Base-by-base conservation (phyloP, 2,113 vertebrate species). In the Mola mola region DNA sequence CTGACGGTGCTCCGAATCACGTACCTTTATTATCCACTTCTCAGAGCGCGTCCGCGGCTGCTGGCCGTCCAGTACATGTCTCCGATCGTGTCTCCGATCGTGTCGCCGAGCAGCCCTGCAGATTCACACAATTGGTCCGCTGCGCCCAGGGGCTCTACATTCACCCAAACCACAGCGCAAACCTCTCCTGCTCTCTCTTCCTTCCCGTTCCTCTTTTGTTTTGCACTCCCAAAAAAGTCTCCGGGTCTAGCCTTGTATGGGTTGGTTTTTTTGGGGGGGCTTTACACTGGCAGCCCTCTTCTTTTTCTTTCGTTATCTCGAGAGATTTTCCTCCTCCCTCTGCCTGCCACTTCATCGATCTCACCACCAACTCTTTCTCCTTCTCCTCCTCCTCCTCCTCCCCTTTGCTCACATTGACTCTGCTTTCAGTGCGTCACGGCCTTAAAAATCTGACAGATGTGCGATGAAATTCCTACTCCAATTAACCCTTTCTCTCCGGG, bases 371-470 rank as follows among this genome's bases (percentile, higher is more conserved):
- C 89, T 90, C 90, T 89, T 86, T 89, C 87, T 84, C 88, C 88
- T 79, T 53, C 70, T 78, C 75, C 82, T 71, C 82, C 79, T 59
- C 64, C 72, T 64, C 75, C 71, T 67, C 78, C 72, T 28, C 72
- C 43, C 28, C 74, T 79, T 69, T 40, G 56, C 87, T 72, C 85
- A 55, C 85, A 73, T 74, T 60, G 74, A 79, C 87, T 85, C 81
- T 63, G 87, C 82, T 75, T 82, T 85, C 91, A 74, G 84, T 90
- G 88, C 92, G 92, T 92, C 92, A 93, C 91, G 81, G 89, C 87
- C 89, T 90, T 91, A 90, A 92, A 91, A 92, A 93, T 92, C 92
- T 93, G 91, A 93, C 91, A 93, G 91, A 92, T 93, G 92, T 91
- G 91, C 90, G 88, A 90, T 91, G 91, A 92, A 93, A 93, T 91